Evolutionary conservation across 2,113 vertebrate species (phyloP).

Genomic region (Calyptommatus sinebrachiatus): DNA sequence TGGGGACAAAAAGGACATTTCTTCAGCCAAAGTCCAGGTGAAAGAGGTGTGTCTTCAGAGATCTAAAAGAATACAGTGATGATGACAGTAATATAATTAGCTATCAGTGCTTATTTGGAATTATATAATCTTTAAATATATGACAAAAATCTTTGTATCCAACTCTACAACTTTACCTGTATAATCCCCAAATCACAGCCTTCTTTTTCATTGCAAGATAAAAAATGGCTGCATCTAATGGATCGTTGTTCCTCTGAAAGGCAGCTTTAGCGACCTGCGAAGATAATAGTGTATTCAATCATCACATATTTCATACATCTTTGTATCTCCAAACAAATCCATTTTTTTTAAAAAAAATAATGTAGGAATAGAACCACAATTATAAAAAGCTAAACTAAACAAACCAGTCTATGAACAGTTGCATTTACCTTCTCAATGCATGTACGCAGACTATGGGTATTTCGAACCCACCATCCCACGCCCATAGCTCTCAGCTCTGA

Average conservation of each 20-base stretch:
- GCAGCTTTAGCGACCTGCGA: constrained; percentile 93
- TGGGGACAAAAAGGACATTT: no score
- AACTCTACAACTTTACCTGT: constrained; percentile 76
- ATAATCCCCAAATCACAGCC: constrained; percentile 95
- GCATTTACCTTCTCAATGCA: constrained; percentile 91
- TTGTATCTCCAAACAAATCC: not conserved
- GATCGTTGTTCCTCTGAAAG: constrained; percentile 91
- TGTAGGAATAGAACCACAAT: not conserved
- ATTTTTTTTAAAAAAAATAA: not conserved
- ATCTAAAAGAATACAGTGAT: no score
- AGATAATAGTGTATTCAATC: constrained; percentile 1
- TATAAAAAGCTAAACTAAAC: not conserved
- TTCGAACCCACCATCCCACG: constrained; percentile 95
- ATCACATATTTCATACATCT: not conserved
- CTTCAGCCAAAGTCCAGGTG: no score
- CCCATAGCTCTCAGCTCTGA: constrained; percentile 94
- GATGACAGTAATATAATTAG: no score
- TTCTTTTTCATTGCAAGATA: constrained; percentile 98
- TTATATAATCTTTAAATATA: not conserved
- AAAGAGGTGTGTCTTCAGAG: no score
- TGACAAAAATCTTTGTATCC: not conserved
- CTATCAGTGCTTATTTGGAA: no score
- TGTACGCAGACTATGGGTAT: constrained; percentile 84
- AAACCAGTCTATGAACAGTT: constrained; percentile 3
- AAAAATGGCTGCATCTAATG: constrained; percentile 94